A percentile compares a stretch with the other conserved stretches of the same genome.
Evolutionary conservation across 2,888 invertebrate genomes (phyloP).

Genomic region (Trypoxylon attenuatum): DNA sequence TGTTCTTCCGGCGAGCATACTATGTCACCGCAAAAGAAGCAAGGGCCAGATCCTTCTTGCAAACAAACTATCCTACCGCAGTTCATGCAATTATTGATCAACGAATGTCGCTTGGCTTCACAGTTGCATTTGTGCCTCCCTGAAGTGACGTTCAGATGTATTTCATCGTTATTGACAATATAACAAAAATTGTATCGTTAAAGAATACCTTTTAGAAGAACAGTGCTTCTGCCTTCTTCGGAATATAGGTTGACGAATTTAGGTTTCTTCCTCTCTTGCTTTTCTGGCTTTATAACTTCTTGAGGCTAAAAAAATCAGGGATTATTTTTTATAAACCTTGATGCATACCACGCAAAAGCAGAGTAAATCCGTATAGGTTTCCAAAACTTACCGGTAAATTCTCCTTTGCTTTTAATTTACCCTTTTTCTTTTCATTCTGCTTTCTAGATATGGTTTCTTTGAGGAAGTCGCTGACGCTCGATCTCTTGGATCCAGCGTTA

Average conservation of each 20-base stretch:
- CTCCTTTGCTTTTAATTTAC: constrained; percentile 58
- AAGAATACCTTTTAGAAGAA: constrained; percentile 75
- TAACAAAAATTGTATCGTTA: not conserved
- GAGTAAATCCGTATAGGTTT: no score
- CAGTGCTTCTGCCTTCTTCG: constrained; percentile 79
- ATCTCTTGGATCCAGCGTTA: constrained; percentile 63
- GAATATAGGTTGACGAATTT: constrained; percentile 87
- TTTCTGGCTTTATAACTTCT: constrained; percentile 53
- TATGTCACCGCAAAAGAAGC: constrained; percentile 91
- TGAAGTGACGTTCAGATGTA: constrained; percentile 9
- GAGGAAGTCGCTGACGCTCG: constrained; percentile 50
- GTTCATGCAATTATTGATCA: constrained; percentile 93
- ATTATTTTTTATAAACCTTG: not conserved
- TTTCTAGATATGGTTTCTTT: constrained; percentile 54
- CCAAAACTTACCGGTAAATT: constrained; percentile 21
- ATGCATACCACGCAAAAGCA: not conserved
- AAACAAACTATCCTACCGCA: constrained; percentile 97
- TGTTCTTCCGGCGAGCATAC: constrained; percentile 88
- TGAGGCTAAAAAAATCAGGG: constrained; percentile 24
- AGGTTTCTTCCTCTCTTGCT: constrained; percentile 78
- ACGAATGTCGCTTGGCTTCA: constrained; percentile 90
- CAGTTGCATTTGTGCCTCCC: constrained; percentile 89
- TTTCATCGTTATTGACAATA: not conserved
- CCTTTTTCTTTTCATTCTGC: constrained; percentile 66
- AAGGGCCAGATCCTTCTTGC: constrained; percentile 98